phyloP scores from a whole-genome alignment of 2,113 vertebrate species.

The Pterocles gutturalis region DNA sequence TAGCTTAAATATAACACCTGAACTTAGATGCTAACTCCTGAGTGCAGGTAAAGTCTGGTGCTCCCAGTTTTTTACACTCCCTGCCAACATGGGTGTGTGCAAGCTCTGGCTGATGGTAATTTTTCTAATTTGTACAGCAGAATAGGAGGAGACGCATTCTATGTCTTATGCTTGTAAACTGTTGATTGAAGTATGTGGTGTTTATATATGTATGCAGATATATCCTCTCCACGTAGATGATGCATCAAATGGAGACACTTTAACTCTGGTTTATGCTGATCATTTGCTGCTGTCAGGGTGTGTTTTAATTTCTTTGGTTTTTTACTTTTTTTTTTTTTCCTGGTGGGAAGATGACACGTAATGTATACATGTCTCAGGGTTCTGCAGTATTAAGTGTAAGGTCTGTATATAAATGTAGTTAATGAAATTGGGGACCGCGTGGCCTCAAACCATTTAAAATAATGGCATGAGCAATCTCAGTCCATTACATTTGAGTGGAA shows the following conservation, averaged over 20 bases:
- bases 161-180: neutral
- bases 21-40: neutral
- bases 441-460: slow-evolving; percentile 71
- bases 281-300: rapidly evolving
- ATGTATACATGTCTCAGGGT: neutral
- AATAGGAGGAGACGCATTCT: neutral
- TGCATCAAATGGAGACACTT: neutral
- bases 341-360: neutral
- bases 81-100: neutral
- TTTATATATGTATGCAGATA: neutral
- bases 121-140: neutral
- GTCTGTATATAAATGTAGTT: slow-evolving; percentile 63
- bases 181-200: neutral
- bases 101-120: neutral
- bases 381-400: neutral
- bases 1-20: neutral
- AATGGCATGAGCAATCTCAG: slow-evolving; percentile 66
- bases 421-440: slow-evolving; percentile 65
- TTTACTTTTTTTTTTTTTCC: neutral
- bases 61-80: neutral
- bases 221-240: neutral
- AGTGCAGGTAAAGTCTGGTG: neutral
- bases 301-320: neutral
- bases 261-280: neutral
- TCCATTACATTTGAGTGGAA: slow-evolving; percentile 67